Evolutionary conservation across 2,113 vertebrate species (phyloP).

Genomic region (Limanda limanda): DNA sequence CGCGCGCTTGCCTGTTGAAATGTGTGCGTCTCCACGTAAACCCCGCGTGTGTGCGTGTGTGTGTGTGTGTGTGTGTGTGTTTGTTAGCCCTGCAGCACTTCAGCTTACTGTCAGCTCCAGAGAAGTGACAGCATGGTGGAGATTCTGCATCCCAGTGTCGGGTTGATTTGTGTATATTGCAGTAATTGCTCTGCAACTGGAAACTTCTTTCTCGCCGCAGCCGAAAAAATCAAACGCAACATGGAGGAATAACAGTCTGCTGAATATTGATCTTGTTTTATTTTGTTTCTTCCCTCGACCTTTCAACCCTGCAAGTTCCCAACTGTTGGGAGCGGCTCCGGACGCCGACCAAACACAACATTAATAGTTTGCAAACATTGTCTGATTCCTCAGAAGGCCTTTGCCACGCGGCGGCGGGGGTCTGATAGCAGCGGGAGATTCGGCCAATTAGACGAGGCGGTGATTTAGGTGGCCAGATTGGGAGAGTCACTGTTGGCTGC

Average conservation of each 20-base stretch:
- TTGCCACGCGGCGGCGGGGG: conserved; percentile 72
- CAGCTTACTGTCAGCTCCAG: conserved; percentile 73
- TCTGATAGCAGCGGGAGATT: conserved; percentile 76
- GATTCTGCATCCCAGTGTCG: conserved; percentile 59
- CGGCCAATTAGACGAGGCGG: conserved; percentile 83
- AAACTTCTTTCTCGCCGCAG: conserved; percentile 48
- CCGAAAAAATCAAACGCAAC: conserved; percentile 28
- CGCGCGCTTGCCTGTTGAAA: conserved; percentile 49
- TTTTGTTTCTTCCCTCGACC: neutral
- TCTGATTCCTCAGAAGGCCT: conserved; percentile 75
- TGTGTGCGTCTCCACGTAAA: conserved; percentile 37
- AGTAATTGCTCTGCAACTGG: conserved; percentile 69
- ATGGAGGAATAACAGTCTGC: neutral
- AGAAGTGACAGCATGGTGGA: conserved; percentile 75
- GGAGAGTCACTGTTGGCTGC: conserved; percentile 78
- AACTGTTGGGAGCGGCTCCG: conserved; percentile 31
- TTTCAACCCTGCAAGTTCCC: neutral
- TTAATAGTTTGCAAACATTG: conserved; percentile 75
- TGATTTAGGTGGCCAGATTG: conserved; percentile 84
- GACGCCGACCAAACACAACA: conserved; percentile 64
- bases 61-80: too few species aligned
- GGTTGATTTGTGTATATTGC: conserved; percentile 75
- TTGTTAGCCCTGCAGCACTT: conserved; percentile 73
- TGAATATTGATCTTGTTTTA: neutral
- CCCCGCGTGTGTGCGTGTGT: too few species aligned